A percentile compares a stretch with the other conserved stretches of the same genome.
Evolutionary conservation across 2,113 vertebrate genomes (phyloP).

Genomic region (Odontesthes bonariensis): DNA sequence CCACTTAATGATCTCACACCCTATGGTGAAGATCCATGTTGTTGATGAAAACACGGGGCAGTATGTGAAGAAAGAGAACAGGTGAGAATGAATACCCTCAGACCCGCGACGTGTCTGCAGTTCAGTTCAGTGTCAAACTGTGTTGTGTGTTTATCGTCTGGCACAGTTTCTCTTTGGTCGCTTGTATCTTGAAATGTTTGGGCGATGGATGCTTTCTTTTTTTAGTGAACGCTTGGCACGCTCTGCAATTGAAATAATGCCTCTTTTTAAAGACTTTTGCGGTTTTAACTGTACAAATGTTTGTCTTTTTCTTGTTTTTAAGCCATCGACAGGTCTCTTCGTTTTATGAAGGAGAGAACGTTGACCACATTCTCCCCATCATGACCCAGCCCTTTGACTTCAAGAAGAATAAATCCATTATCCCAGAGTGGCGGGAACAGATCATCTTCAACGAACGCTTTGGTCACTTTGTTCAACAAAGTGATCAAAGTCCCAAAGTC

Average conservation of each 20-base stretch:
- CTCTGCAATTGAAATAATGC: background rate
- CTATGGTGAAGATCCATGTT: constrained; percentile 94
- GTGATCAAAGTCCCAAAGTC: constrained; percentile 84
- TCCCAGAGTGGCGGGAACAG: constrained; percentile 97
- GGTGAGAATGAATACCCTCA: constrained; percentile 79
- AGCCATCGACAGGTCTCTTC: constrained; percentile 89
- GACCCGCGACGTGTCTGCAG: background rate
- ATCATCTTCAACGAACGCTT: constrained; percentile 96
- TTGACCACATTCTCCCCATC: constrained; percentile 90
- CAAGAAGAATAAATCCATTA: constrained; percentile 88
- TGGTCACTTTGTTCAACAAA: constrained; percentile 87
- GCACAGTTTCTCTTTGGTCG: background rate
- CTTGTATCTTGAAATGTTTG: background rate
- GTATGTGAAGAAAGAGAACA: constrained; percentile 91
- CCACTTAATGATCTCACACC: constrained; percentile 89
- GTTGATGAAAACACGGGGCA: constrained; percentile 90
- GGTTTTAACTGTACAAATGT: background rate
- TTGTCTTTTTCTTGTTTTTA: constrained; percentile 20
- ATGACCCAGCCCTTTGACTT: constrained; percentile 95
- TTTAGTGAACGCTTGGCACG: background rate
- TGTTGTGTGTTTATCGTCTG: background rate
- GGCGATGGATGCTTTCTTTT: background rate
- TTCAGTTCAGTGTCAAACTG: background rate
- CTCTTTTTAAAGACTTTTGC: background rate
- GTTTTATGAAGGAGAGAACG: constrained; percentile 87